These are phyloP conservation scores for Perca schrenkii DNA, from an alignment of 2,113 vertebrate genomes.

Conservation along the genomic window DNA sequence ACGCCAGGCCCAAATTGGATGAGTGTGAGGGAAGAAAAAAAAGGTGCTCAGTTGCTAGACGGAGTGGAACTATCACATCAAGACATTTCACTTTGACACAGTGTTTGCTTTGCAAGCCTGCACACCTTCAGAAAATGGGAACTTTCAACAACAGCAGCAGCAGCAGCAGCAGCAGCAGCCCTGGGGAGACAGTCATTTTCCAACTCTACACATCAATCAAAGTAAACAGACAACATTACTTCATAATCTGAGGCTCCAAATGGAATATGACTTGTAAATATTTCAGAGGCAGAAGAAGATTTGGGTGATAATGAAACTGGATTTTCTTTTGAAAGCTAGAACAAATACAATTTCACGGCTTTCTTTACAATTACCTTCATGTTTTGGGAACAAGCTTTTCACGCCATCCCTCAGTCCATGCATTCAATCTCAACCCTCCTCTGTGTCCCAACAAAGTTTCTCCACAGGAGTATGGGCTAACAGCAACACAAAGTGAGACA, in stretches of 20 bases:
- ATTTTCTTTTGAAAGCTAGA: constrained; percentile 38
- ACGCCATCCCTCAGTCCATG: neutral
- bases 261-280: constrained; percentile 49
- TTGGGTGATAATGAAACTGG: constrained; percentile 16
- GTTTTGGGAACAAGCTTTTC: constrained; percentile 14
- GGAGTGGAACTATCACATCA: constrained; percentile 55
- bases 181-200: constrained; percentile 47
- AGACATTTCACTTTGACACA: constrained; percentile 45
- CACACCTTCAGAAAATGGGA: constrained; percentile 46
- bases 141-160: constrained; percentile 36
- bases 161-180: constrained; percentile 12
- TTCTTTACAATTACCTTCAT: constrained; percentile 9
- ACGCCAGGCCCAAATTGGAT: constrained; percentile 57
- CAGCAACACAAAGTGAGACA: neutral
- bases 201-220: constrained; percentile 47
- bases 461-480: neutral
- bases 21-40: constrained; percentile 36
- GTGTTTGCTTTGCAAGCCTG: constrained; percentile 47
- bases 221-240: constrained; percentile 57
- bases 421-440: neutral
- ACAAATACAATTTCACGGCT: constrained; percentile 28
- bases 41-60: constrained; percentile 53
- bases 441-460: constrained; percentile 11
- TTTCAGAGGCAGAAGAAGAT: constrained; percentile 28
- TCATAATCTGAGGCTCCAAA: constrained; percentile 50